These are phyloP conservation scores for Podabrus alpinus DNA, from an alignment of 2,888 invertebrate species.

Conservation along the genomic window DNA sequence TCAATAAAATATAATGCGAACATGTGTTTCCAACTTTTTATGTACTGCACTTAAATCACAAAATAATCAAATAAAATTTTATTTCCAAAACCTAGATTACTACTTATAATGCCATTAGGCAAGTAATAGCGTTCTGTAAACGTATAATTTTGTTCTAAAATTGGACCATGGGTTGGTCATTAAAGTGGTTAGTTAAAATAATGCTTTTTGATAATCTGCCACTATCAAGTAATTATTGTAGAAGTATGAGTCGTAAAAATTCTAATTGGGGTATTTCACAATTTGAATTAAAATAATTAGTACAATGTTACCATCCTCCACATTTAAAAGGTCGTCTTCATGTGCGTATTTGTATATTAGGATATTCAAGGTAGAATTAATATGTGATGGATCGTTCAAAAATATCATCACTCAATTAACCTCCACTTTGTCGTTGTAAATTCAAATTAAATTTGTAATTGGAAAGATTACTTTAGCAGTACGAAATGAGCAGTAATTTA, in stretches of 20 bases:
- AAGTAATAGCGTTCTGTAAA: not conserved
- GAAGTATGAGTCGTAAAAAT: not conserved
- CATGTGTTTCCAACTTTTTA: constrained; percentile 5
- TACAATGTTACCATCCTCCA: not conserved
- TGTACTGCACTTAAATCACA: not conserved
- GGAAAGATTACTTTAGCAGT: not conserved
- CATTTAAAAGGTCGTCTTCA: not conserved
- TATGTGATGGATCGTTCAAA: not conserved
- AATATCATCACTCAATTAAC: not conserved
- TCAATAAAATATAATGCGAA: constrained; percentile 8
- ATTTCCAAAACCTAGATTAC: not conserved
- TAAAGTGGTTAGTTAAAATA: not conserved
- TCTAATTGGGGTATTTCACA: not conserved
- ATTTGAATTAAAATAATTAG: not conserved
- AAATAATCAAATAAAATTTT: constrained; percentile 3
- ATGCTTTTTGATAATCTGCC: not conserved
- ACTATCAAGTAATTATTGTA: not conserved
- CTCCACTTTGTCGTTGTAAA: not conserved
- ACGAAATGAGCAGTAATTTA: not conserved
- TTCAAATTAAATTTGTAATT: not conserved
- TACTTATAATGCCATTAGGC: not conserved
- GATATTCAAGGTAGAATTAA: not conserved
- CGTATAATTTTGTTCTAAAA: not conserved
- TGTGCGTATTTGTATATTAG: not conserved
- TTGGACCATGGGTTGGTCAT: not conserved